These are phyloP conservation scores for Oncorhynchus clarkii DNA, from an alignment of 2,113 vertebrate genomes.

Conservation along the genomic window DNA sequence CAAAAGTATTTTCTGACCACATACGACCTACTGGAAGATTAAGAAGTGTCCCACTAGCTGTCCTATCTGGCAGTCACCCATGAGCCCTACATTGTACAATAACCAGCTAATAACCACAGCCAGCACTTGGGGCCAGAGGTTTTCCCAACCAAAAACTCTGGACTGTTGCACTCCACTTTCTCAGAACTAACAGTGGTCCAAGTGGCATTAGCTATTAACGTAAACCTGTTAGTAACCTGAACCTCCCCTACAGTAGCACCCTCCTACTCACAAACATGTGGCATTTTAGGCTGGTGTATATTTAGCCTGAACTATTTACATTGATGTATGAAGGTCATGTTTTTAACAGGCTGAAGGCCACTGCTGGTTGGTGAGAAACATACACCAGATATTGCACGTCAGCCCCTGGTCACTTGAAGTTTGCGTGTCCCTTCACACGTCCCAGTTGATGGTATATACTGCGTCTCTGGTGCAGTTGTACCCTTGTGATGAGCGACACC, in stretches of 20 bases:
- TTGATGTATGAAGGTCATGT: not conserved
- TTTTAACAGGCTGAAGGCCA: slow-evolving; percentile 30
- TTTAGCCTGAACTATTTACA: slow-evolving; percentile 42
- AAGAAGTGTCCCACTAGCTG: not conserved
- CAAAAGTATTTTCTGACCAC: not conserved
- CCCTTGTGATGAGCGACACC: not conserved
- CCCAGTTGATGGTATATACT: not conserved
- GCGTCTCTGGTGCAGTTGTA: not conserved
- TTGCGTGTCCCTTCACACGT: not conserved
- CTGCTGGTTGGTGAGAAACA: slow-evolving; percentile 7
- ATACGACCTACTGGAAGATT: not conserved
- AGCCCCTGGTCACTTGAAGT: slow-evolving; percentile 1
- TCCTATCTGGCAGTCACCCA: not conserved
- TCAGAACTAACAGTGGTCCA: slow-evolving; percentile 18
- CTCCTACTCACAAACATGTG: slow-evolving; percentile 27
- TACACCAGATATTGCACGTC: not conserved
- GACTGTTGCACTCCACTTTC: slow-evolving; percentile 19
- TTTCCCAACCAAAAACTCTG: not conserved
- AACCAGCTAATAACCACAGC: not conserved
- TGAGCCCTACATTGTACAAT: not conserved
- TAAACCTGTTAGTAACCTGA: slow-evolving; percentile 30
- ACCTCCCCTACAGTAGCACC: slow-evolving; percentile 24
- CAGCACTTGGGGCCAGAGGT: not conserved
- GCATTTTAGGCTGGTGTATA: slow-evolving; percentile 33
- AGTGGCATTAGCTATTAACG: slow-evolving; percentile 5